Evolutionary conservation across 2,797 vertebrate genomes (phyloP), one percentile per base, ranked within the genome.

Genomic region (Discoglossus pictus): DNA sequence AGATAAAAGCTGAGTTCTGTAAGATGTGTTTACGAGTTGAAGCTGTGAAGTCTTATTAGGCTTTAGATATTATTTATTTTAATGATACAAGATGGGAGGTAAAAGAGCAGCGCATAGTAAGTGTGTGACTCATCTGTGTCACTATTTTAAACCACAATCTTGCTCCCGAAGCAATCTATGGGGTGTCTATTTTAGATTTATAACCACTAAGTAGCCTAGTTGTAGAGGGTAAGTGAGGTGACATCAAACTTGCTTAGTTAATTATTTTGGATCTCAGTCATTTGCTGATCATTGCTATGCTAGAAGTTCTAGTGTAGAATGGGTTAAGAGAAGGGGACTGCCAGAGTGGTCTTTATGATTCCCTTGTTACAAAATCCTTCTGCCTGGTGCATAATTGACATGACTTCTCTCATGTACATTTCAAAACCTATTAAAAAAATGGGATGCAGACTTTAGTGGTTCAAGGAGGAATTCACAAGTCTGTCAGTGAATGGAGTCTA

Each of bases 361-460:
- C 47, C 56, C 56, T 25, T 53, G 56, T 20, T 44, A 40, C 20
- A 18, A 52, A 68, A 61, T 52, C 47, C 48, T 68, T 59, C 21
- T 20, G 35, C 65, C 51, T 58, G 23, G 15, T 68, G 38, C 65
- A 53, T 61, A 68, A 68, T 68, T 68, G 65, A 61, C 56, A 52
- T 68, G 56, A 68, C 65, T 68, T 61, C 55, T 48, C 65, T 68
- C 65, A 68, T 68, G 65, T 61, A 61, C 65, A 68, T 68, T 68
- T 61, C 56, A 68, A 52, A 52, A 53, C 65, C 38, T 53, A 61
- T 61, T 53, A 68, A 68, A 68, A 68, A 59, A 51, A 67, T 66
- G 64, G 44, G 53, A 34, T 50, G 38, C 21, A 42, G 53, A 23
- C 44, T 48, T 31, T 27, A 13, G 9, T 51, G 9, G 35, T 25